Evolutionary conservation across 92 coral and sea anemone species (phyloP).

Genomic region (Meandrina meandrites): DNA sequence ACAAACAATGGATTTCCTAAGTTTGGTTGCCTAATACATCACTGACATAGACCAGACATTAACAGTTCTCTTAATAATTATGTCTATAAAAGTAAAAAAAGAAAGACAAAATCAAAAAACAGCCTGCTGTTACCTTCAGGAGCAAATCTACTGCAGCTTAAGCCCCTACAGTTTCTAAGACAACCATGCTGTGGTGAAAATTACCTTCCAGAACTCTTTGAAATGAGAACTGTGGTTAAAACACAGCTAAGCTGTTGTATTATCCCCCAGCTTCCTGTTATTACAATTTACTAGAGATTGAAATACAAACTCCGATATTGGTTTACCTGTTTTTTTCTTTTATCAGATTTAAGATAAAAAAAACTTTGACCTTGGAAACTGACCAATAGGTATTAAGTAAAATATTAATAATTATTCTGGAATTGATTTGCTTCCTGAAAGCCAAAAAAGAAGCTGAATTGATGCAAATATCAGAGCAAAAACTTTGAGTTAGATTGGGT

Average conservation of each 20-base stretch:
- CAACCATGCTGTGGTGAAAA: constrained; percentile 2
- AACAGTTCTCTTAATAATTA: neutral
- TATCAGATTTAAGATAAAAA: constrained; percentile 18
- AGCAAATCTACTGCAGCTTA: neutral
- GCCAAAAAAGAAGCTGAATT: neutral
- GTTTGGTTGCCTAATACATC: neutral
- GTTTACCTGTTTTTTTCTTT: constrained; percentile 14
- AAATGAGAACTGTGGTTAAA: neutral
- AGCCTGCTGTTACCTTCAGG: constrained; percentile 1
- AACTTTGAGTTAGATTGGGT: neutral
- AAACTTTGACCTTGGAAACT: neutral
- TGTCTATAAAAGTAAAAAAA: neutral
- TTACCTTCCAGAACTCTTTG: neutral
- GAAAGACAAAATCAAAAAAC: neutral
- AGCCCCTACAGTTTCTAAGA: neutral
- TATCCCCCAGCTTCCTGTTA: neutral
- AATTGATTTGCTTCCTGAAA: neutral
- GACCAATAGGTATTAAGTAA: neutral
- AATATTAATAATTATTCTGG: neutral
- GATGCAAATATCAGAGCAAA: neutral
- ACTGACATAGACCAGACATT: constrained; percentile 6
- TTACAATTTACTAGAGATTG: constrained; percentile 2
- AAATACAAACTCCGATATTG: neutral
- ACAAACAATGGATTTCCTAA: neutral
- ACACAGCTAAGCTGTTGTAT: neutral